Base-by-base conservation (phyloP, 2,113 vertebrate genomes). In the Paratilapia polleni region DNA sequence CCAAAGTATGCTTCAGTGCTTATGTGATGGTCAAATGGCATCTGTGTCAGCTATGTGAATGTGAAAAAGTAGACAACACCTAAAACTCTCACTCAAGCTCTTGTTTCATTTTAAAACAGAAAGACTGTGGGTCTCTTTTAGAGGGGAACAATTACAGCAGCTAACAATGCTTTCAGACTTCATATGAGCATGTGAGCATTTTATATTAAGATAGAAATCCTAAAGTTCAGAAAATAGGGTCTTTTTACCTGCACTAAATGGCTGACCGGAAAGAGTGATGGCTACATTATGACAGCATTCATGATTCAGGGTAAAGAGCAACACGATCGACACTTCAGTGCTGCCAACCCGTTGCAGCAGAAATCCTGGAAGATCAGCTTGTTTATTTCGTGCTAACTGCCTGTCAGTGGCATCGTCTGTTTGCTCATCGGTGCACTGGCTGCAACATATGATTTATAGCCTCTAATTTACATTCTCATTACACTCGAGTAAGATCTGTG, bases 291-390 rank as follows among this genome's bases (percentile, higher is more conserved):
- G 22, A 47, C 78, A 78, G 61, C 5, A 2, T 47, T 81, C 84
- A 87, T 83, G 82, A 82, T 52, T 88, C 84, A 83, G 41, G 49
- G 9, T 57, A 52, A 66, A 77, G 73, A 62, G 3, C 34, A 38
- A 59, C 28, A 73, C 26, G 12, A 36, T 60, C 13, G 3, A 36
- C 34, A 49, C 63, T 73, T 73, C 47, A 73, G 52, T 43, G 52
- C 4, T 52, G 66, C 24, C 26, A 73, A 31, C 17, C 47, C 1
- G 1, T 41, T n/a, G 52, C 26, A 52, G 4, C 11, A 54, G 26
- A 22, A 47, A 22, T n/a, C 63, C 31, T 26, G 19, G 75, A 56
- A 59, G 63, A 80, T 81, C 47, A 31, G 17, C 66, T 13, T 81
- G 80, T 83, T 82, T 59, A 52, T 68, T 59, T 66, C 47, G 7